These are phyloP conservation scores for Chrysolina americana DNA, from an alignment of 2,888 invertebrate species.

Conservation along the genomic window DNA sequence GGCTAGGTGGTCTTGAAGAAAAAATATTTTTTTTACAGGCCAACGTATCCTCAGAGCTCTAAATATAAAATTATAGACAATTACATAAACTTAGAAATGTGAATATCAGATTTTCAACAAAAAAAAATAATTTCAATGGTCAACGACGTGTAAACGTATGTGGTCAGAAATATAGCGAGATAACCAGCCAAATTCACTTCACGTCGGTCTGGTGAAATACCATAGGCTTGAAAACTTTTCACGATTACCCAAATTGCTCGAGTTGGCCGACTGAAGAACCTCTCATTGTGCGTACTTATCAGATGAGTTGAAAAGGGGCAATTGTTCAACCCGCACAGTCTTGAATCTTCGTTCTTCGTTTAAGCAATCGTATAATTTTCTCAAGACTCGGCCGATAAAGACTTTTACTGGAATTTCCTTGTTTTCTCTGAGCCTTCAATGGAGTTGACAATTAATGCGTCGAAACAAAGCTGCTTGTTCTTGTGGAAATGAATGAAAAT, in stretches of 20 bases:
- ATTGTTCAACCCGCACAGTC: constrained; percentile 2
- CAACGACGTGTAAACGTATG: too few species aligned
- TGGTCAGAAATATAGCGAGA: too few species aligned
- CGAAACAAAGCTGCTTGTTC: not conserved
- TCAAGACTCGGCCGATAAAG: not conserved
- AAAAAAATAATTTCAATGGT: too few species aligned
- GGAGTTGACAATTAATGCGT: not conserved
- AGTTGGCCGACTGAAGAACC: not conserved
- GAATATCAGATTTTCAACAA: too few species aligned
- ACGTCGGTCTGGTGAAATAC: too few species aligned
- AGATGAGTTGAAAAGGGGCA: not conserved
- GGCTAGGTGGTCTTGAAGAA: too few species aligned
- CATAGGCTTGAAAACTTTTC: not conserved
- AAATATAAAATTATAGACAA: too few species aligned
- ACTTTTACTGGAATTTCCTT: not conserved
- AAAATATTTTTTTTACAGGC: too few species aligned
- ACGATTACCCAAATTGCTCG: not conserved
- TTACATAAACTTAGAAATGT: too few species aligned
- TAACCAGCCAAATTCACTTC: too few species aligned
- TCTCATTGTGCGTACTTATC: not conserved
- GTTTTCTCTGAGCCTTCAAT: not conserved
- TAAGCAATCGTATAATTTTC: not conserved
- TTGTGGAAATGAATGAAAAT: not conserved
- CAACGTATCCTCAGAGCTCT: too few species aligned
- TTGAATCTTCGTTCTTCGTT: not conserved